Percentiles rank a stretch among this genome's conserved stretches.
These are phyloP conservation scores for Liodrosophila aerea DNA, from an alignment of 2,888 invertebrate genomes.

Conservation along the genomic window DNA sequence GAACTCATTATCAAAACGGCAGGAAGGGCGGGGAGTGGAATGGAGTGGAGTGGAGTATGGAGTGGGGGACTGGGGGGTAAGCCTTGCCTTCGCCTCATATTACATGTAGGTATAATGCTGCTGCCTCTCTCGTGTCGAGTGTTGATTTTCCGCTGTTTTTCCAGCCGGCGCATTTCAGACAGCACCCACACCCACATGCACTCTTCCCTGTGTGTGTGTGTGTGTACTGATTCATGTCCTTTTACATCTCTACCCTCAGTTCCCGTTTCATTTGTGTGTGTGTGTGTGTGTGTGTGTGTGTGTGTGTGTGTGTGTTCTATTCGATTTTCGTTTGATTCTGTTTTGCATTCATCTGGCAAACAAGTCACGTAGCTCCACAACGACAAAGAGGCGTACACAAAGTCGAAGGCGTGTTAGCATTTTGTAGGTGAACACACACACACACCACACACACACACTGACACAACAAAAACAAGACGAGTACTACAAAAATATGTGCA, in stretches of 20 bases:
- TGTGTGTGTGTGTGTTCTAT: slow-evolving; percentile 9
- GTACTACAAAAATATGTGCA: slow-evolving; percentile 71
- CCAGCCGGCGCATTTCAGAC: slow-evolving; percentile 52
- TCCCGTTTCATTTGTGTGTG: background rate
- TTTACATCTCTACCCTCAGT: background rate
- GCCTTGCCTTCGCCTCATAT: no score
- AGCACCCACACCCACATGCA: background rate
- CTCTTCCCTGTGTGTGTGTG: background rate
- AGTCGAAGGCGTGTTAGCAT: slow-evolving; percentile 30
- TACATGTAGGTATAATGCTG: background rate
- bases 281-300: background rate
- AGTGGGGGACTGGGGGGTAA: background rate
- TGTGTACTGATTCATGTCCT: background rate
- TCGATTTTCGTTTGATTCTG: slow-evolving; percentile 41
- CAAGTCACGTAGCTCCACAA: slow-evolving; percentile 49
- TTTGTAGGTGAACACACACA: slow-evolving; percentile 38
- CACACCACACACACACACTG: slow-evolving; percentile 1
- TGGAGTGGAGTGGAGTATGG: background rate
- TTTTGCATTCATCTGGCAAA: slow-evolving; percentile 70
- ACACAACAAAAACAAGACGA: slow-evolving; percentile 31
- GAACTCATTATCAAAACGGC: slow-evolving; percentile 56
- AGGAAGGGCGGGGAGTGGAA: background rate
- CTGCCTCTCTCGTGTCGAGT: slow-evolving; percentile 10
- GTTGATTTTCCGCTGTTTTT: slow-evolving; percentile 74
- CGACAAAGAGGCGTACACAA: slow-evolving; percentile 25